phyloP scores from a whole-genome alignment of 2,797 vertebrate genomes.

The Siniperca scherzeri region DNA sequence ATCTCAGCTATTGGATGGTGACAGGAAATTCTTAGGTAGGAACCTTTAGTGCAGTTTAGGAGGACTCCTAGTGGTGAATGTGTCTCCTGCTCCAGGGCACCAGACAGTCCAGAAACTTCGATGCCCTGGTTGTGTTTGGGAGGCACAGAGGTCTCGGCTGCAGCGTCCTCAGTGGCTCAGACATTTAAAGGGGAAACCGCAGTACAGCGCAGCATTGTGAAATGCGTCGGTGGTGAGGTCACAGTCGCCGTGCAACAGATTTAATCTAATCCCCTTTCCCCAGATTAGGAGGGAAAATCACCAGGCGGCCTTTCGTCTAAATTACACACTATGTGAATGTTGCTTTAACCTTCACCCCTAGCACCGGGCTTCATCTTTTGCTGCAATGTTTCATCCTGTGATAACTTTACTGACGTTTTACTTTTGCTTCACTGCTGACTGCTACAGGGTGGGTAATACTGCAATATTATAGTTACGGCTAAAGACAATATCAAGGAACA shows the following conservation, averaged over 20 bases:
- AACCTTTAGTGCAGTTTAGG: background rate
- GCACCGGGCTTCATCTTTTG: background rate
- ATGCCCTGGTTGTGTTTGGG: background rate
- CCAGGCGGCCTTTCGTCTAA: conserved; percentile 58
- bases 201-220: conserved; percentile 37
- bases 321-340: conserved; percentile 39
- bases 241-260: conserved; percentile 56
- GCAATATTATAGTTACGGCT: background rate
- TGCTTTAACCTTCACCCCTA: conserved; percentile 32
- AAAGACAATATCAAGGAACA: background rate
- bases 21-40: background rate
- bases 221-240: conserved; percentile 59
- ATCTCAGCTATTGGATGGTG: too few species aligned
- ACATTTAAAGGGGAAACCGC: background rate
- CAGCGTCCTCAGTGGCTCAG: background rate
- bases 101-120: background rate
- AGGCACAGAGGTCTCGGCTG: background rate
- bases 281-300: conserved; percentile 64
- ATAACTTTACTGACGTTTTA: conserved; percentile 15
- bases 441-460: background rate
- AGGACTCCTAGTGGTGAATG: background rate
- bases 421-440: conserved; percentile 1
- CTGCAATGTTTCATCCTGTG: background rate
- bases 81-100: background rate
- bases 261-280: conserved; percentile 62